Evolutionary conservation across 2,113 vertebrate species (phyloP).

Genomic region (Craseonycteris thonglongyai): DNA sequence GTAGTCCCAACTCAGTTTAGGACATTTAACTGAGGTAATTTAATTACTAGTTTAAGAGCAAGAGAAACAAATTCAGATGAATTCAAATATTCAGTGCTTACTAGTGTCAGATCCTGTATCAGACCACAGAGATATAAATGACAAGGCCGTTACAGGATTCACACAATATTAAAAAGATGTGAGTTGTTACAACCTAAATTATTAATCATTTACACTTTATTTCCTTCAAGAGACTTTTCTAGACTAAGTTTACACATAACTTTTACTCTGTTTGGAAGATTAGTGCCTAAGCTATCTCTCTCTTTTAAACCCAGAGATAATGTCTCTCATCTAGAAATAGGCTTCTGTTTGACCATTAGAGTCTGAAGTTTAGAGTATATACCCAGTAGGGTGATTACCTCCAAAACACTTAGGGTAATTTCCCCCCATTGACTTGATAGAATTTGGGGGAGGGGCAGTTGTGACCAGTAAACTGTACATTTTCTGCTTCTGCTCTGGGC

Average conservation of each 20-base stretch:
- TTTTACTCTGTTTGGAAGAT: constrained; percentile 14
- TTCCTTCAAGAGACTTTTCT: not conserved
- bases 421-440: not conserved
- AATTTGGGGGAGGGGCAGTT: not conserved
- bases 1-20: not conserved
- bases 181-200: not conserved
- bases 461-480: constrained; percentile 3
- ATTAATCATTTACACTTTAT: not conserved
- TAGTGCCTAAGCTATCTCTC: not conserved
- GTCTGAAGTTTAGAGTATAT: not conserved
- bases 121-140: not conserved
- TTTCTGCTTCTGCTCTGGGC: not conserved
- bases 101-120: not conserved
- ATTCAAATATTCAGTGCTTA: not conserved
- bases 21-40: not conserved
- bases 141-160: not conserved
- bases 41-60: not conserved
- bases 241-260: not conserved
- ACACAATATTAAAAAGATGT: not conserved
- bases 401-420: not conserved
- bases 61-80: constrained; percentile 15
- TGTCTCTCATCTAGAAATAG: not conserved
- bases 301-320: constrained; percentile 15
- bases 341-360: not conserved
- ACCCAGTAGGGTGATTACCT: not conserved